Base-by-base conservation (phyloP, 1,140 invertebrate genomes). In the Plodia interpunctella region DNA sequence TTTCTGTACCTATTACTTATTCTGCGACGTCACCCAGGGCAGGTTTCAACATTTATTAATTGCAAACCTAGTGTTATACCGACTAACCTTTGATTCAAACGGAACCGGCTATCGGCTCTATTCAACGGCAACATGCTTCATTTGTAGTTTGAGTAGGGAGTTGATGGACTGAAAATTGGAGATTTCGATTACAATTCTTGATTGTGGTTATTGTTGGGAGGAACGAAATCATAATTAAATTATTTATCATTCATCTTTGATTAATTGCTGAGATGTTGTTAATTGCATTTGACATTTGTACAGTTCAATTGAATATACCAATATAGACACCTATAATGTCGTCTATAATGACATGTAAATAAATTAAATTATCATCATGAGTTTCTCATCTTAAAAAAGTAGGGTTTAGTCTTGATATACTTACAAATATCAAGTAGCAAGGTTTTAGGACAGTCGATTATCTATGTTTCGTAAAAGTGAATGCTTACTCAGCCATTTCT, bases 21-120 rank as follows among this genome's bases (percentile, higher is more conserved):
- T 25, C 21, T 25, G 21, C 6, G 21, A 55, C 70, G 71, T 77
- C 74, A 74, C 64, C 60, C 53, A 55, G 49, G 61, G 54, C 56
- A 66, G 65, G 52, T 65, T 65, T 68, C 65, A 59, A 50, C 63
- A 53, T 70, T 68, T 66, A 72, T 79, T 78, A 73, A 75, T 78
- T 79, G 68, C 69, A 63, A 59, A 38, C 58, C 54, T 15, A 59
- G 18, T 50, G 59, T 58, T 61, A 44, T 44, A 32, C 9, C 30
- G 50, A 49, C 55, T 62, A 55, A 57, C 60, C 60, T 21, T 38
- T 56, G 57, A 32, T 5, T 28, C 28, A 28, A 28, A 32, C 9
- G 10, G 30, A 32, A 32, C 2, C 30, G 30, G 30, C 8, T 32
- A 32, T 9, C 30, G 30, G 10, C 30, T 32, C 30, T 13, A 44